A percentile compares a stretch with the other conserved stretches of the same genome.
phyloP scores from a whole-genome alignment of 2,888 invertebrate genomes.

The Thumatha senex region DNA sequence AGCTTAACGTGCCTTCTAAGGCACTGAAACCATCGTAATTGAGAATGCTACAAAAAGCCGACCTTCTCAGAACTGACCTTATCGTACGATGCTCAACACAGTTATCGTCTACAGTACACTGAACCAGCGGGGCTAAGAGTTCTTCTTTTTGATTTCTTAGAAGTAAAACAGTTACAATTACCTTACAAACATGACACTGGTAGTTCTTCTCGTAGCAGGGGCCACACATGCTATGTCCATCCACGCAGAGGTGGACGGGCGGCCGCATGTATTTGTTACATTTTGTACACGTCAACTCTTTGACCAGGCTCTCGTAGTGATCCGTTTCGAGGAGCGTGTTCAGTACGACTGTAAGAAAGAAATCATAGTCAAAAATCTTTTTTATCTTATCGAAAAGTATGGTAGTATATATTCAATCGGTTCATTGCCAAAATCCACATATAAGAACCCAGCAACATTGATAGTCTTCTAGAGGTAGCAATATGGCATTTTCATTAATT shows the following conservation, averaged over 20 bases:
- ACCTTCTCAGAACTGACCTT: no score
- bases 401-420: no score
- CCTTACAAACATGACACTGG: constrained; percentile 73
- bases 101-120: no score
- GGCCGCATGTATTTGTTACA: constrained; percentile 77
- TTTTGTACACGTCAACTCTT: constrained; percentile 75
- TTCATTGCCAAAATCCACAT: no score
- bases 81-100: no score
- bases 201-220: constrained; percentile 68
- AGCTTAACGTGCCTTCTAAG: no score
- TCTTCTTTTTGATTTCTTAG: background rate
- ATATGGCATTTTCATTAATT: no score
- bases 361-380: background rate
- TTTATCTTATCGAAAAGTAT: background rate
- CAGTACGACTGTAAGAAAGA: constrained; percentile 58
- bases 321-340: constrained; percentile 74
- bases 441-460: no score
- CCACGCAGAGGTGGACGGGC: constrained; percentile 75
- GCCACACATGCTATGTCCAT: constrained; percentile 77
- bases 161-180: constrained; percentile 24
- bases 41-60: no score
- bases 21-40: no score
- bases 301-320: constrained; percentile 75
- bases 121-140: no score
- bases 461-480: no score